Base-by-base conservation (phyloP, 1,140 invertebrate genomes). In the Euwallacea similis region DNA sequence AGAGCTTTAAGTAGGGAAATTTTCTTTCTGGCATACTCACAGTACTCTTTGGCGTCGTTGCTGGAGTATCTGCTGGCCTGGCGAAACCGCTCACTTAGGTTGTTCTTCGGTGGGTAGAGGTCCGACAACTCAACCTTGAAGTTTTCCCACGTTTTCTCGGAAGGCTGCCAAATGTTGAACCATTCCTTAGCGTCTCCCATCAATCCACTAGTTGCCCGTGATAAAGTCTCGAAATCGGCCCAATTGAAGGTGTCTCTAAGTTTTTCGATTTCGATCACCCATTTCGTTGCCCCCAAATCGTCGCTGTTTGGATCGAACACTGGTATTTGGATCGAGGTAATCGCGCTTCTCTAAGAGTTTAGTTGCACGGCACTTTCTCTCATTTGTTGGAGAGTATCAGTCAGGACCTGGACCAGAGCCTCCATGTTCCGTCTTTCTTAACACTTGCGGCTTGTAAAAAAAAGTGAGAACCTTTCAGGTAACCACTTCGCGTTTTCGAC, bases 11-110 rank as follows among this genome's bases (percentile, higher is more conserved):
- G 16, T 4, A 63, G n/a, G 47, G 13, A 63, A 8, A 47, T 61
- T 61, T 61, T 61, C 42, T 61, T 61, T 61, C 59, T 61, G 7
- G 59, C 59, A 43, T 61, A 61, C 59, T 61, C 59, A 42, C 21
- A 61, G 42, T 61, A 61, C 11, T 41, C 21, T 41, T 41, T 43
- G 10, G 61, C 61, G 7, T 63, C 15, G 13, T 63, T n/a, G 21
- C 61, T 63, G 21, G 21, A 41, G 21, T 60, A 60, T 16, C 8
- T 1, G 16, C 58, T 60, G 3, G 16, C 21, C 58, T 60, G 8
- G 10, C 41, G 58, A 42, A 58, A 58, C 55, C 55, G 55, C 55
- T 58, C 21, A 16, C 55, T 7, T n/a, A n/a, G 58, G 42, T 60
- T 60, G 7, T 41, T 41, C 41, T 60, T 60, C 42, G 58, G 16